Conservation (phyloP, 1,140 invertebrate species). For the Neodiprion lecontei region DNA sequence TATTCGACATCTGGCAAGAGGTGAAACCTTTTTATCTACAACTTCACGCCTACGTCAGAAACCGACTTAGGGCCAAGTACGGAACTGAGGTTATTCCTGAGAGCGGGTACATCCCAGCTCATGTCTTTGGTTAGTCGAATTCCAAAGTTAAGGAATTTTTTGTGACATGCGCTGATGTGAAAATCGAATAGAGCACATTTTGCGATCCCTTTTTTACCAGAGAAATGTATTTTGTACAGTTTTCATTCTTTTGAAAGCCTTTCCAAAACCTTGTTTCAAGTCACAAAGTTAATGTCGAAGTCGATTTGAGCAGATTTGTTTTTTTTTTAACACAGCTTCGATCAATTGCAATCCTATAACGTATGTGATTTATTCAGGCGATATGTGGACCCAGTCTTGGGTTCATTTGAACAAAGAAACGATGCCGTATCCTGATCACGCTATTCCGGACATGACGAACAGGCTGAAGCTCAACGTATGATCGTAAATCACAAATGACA, state of each 20-base stretch:
- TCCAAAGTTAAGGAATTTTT: conserved; percentile 3
- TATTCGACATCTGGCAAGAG: conserved; percentile 70
- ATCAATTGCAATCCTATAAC: background rate
- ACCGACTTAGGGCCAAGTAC: conserved; percentile 74
- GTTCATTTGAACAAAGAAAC: conserved; percentile 73
- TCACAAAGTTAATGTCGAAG: background rate
- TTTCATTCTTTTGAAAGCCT: background rate
- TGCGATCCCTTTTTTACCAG: no score
- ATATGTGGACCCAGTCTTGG: conserved; percentile 93
- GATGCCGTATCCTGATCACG: conserved; percentile 76
- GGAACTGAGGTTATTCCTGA: conserved; percentile 70
- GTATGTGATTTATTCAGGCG: conserved; percentile 59
- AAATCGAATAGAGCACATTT: no score
- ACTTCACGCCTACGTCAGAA: conserved; percentile 84
- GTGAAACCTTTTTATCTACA: conserved; percentile 82
- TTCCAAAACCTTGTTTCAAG: background rate
- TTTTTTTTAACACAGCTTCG: background rate
- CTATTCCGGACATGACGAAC: conserved; percentile 72
- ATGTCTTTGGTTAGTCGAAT: conserved; percentile 65
- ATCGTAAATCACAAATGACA: background rate
- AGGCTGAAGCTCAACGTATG: conserved; percentile 35
- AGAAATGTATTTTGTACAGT: no score
- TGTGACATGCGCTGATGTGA: background rate
- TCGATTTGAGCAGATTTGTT: background rate
- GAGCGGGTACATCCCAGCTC: conserved; percentile 82